Evolutionary conservation across 2,797 vertebrate species (phyloP), one percentile per base, ranked within the genome.

Genomic region (Takifugu ocellatus): DNA sequence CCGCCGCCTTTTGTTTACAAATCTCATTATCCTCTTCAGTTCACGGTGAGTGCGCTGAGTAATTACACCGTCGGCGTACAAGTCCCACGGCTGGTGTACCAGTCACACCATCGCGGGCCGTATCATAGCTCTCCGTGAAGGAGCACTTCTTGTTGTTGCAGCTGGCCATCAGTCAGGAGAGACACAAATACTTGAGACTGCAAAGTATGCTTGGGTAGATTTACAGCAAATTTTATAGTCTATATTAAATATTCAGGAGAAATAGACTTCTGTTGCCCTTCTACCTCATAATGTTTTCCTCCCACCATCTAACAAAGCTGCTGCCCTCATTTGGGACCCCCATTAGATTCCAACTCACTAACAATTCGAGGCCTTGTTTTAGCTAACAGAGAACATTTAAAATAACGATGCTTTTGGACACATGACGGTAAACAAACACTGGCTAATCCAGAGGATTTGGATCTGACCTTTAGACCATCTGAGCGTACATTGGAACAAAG

Each of bases 11-110:
- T 86, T 89, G 83, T 88, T 86, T 83, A 83, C 72, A 70, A 82
- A 84, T 77, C 84, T 66, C 82, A 89, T 89, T 87, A 87, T 88
- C 79, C 76, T 82, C 74, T 85, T 82, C 75, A 84, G 76, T 82
- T 80, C 74, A 78, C 51, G 54, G 62, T 61, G 76, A 72, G 77
- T 59, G 66, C 51, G 61, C 73, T 82, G 83, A 83, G 81, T 88
- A 88, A 90, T 90, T 89, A 84, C 74, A 76, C 75, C 72, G 64
- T 56, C 66, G 62, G 67, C 63, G 73, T 77, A 68, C 75, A 76
- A 78, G 74, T 75, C 79, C 70, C 74, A 76, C 14, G 49, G 73
- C 65, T 72, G 66, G 70, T 83, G 74, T 77, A 69, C 80, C 78
- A 82, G 72, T 69, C 73, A 73, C 78, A 73, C 78, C 81, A 68